Evolutionary conservation across 2,797 vertebrate genomes (phyloP), one percentile per base, ranked within the genome.

Genomic region (Enteromius trimaculatus): DNA sequence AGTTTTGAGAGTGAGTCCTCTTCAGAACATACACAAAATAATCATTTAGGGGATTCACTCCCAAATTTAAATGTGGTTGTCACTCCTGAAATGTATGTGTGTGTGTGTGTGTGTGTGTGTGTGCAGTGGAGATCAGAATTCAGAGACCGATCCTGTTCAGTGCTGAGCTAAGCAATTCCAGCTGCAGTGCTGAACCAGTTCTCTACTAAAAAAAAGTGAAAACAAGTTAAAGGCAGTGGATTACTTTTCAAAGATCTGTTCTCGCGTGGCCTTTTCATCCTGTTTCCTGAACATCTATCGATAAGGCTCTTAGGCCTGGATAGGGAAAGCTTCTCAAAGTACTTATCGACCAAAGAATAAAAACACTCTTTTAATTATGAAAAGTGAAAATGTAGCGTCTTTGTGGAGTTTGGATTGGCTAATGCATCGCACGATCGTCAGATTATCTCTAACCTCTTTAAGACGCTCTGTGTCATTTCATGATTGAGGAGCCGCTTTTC

Each of bases 281-380:
- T 16, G 26, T 69, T 76, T 68, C n/a, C 14, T 42, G 13, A 21
- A 29, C 31, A 72, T 74, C 21, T 44, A 16, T 72, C 23, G 58
- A 7, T 42, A 77, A 60, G 47, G 47, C 21, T 77, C 66, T 72
- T 78, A 85, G 74, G 79, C n/a, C 10, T 10, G 29, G 10, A 42
- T 17, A 47, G 7, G 17, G 44, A 70, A 79, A 71, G 81, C 77
- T 83, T 60, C 51, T 42, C 55, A 58, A 71, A 77, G 49, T 44
- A 29, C 74, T 55, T 58, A 85, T 53, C 66, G 68, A 70, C 21
- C 19, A 64, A 76, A 68, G 17, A 75, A 70, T 47, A 77, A 74
- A 92, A 93, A 91, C 90, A 91, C 92, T 93, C 90, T 92, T 87
- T 92, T 92, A 93, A 93, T 93, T 93, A 93, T 87, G 76, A 83